Conservation (phyloP, 2,113 vertebrate species). For the Syngnathus typhle region DNA sequence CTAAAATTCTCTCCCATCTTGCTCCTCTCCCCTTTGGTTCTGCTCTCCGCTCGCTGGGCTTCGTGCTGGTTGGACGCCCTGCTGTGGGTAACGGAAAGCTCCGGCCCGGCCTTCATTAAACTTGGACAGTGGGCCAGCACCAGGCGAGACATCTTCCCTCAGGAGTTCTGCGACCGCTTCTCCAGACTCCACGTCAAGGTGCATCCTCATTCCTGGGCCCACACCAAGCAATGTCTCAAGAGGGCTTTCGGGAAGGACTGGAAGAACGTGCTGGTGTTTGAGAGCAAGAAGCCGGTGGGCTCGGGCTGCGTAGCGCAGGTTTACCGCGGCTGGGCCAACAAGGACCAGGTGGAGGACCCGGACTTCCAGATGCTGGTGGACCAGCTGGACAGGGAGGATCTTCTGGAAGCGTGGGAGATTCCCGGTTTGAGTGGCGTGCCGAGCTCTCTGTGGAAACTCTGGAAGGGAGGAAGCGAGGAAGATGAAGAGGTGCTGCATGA, state of each 20-base stretch:
- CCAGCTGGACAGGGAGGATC: slow-evolving; percentile 48
- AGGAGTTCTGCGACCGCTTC: slow-evolving; percentile 82
- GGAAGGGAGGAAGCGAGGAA: slow-evolving; percentile 36
- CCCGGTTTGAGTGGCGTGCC: slow-evolving; percentile 63
- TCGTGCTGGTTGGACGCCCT: slow-evolving; percentile 77
- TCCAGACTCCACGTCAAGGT: slow-evolving; percentile 83
- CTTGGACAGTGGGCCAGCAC: slow-evolving; percentile 96
- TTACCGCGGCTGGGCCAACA: slow-evolving; percentile 80
- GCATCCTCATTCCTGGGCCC: slow-evolving; percentile 80
- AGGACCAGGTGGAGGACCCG: slow-evolving; percentile 60
- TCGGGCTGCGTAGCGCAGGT: slow-evolving; percentile 93
- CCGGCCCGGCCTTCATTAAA: slow-evolving; percentile 87
- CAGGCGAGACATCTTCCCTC: slow-evolving; percentile 84
- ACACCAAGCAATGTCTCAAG: slow-evolving; percentile 77
- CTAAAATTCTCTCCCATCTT: slow-evolving; percentile 84
- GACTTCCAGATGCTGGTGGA: slow-evolving; percentile 51
- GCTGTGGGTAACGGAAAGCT: slow-evolving; percentile 81
- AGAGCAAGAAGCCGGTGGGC: slow-evolving; percentile 81
- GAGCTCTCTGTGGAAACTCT: slow-evolving; percentile 51
- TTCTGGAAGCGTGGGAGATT: slow-evolving; percentile 75
- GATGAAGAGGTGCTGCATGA: slow-evolving; percentile 40
- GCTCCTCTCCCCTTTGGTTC: slow-evolving; percentile 76
- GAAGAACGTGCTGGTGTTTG: slow-evolving; percentile 72
- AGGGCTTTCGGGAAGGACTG: slow-evolving; percentile 83
- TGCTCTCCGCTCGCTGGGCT: slow-evolving; percentile 64